These are phyloP conservation scores for Lepilemur septentrionalis DNA, from an alignment of 2,797 vertebrate species.

Conservation along the genomic window DNA sequence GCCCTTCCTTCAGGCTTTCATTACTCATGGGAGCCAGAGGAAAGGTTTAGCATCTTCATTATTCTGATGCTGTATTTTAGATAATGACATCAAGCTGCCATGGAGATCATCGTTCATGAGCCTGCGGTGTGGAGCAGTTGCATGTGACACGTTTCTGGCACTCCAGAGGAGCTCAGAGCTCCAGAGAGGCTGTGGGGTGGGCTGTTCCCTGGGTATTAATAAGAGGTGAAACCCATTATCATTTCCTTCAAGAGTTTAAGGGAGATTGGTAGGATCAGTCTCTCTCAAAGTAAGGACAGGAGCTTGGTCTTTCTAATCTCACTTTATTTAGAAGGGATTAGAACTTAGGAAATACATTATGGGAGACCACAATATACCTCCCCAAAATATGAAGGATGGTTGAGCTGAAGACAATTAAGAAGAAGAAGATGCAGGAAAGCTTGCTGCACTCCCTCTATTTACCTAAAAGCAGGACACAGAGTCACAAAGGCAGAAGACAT, in stretches of 20 bases:
- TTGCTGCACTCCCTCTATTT: neutral
- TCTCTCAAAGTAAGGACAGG: neutral
- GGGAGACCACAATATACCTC: neutral
- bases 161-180: neutral
- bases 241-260: neutral
- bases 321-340: neutral
- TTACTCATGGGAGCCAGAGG: neutral
- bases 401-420: neutral
- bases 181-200: neutral
- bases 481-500: neutral
- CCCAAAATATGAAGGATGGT: neutral
- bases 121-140: neutral
- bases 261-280: no score
- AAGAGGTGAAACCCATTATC: neutral
- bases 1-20: neutral
- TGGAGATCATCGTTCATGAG: fast-evolving
- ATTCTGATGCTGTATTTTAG: neutral
- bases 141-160: neutral
- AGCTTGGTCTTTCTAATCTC: neutral
- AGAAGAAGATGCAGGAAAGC: neutral
- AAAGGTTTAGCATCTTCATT: neutral
- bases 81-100: neutral
- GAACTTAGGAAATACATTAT: neutral
- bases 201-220: neutral
- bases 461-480: neutral